Evolutionary conservation across 64 coral and sea anemone species (phyloP).

Genomic region (Pocillopora verrucosa): DNA sequence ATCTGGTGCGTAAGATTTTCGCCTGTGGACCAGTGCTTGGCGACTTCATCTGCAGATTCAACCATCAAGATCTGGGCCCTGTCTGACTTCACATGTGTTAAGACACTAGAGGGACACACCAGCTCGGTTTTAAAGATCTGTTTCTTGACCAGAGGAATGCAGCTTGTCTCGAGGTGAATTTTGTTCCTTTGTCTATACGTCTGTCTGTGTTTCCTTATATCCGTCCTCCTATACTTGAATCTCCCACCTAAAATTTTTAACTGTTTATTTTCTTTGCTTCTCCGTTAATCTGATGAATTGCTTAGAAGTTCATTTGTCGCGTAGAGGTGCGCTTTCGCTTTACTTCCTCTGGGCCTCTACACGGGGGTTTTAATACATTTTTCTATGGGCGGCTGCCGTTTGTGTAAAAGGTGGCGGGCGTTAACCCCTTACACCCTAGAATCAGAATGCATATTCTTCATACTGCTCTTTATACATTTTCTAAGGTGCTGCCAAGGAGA

Average conservation of each 20-base stretch:
- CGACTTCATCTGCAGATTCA: conserved; percentile 82
- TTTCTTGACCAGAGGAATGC: conserved; percentile 87
- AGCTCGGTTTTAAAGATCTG: conserved; percentile 86
- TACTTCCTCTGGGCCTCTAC: not conserved
- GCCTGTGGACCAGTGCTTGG: conserved; percentile 91
- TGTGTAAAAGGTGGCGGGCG: too few relatives aligned
- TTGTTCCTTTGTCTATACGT: not conserved
- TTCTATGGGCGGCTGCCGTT: too few relatives aligned
- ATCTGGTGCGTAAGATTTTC: conserved; percentile 96
- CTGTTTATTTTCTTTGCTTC: not conserved
- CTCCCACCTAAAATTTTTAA: not conserved
- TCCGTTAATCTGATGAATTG: not conserved
- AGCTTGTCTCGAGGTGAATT: conserved; percentile 86
- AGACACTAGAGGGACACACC: conserved; percentile 94
- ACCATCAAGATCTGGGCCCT: conserved; percentile 98
- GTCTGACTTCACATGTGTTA: conserved; percentile 92
- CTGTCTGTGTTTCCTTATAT: not conserved
- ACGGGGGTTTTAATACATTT: too few relatives aligned
- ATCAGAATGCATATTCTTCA: too few relatives aligned
- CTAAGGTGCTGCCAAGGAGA: too few relatives aligned
- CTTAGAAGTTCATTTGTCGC: not conserved
- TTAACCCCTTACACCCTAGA: too few relatives aligned
- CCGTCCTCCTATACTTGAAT: not conserved
- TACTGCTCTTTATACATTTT: too few relatives aligned
- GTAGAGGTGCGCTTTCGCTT: not conserved